Percentiles rank a stretch among this genome's conserved stretches.
phyloP scores from a whole-genome alignment of 2,888 invertebrate genomes.

The Drosophila cracens region DNA sequence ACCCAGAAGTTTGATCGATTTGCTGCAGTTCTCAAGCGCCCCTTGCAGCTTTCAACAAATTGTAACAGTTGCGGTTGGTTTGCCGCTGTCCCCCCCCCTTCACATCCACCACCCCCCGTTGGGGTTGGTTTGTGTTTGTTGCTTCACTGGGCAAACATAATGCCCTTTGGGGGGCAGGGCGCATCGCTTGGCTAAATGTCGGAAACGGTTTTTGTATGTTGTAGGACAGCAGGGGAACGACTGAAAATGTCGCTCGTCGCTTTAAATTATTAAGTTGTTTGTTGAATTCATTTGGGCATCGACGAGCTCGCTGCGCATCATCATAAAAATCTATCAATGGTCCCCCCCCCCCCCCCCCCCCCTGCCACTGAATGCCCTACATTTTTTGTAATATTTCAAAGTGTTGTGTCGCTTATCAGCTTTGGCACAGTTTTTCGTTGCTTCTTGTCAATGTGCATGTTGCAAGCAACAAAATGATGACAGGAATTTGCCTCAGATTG shows the following conservation, averaged over 20 bases:
- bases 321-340: slow-evolving; percentile 33
- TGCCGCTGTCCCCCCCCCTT: slow-evolving; percentile 8
- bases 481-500: slow-evolving; percentile 65
- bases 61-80: slow-evolving; percentile 72
- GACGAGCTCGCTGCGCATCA: slow-evolving; percentile 20
- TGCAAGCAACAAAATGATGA: slow-evolving; percentile 65
- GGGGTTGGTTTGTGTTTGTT: slow-evolving; percentile 15
- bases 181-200: slow-evolving; percentile 55
- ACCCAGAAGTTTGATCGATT: slow-evolving; percentile 72
- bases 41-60: slow-evolving; percentile 45
- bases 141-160: slow-evolving; percentile 62
- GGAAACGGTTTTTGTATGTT: slow-evolving; percentile 48
- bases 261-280: slow-evolving; percentile 54
- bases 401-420: slow-evolving; percentile 44
- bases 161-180: slow-evolving; percentile 47
- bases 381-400: slow-evolving; percentile 28
- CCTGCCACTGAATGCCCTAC: slow-evolving; percentile 15
- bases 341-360: slow-evolving; percentile 5
- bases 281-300: slow-evolving; percentile 17
- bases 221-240: background rate
- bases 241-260: slow-evolving; percentile 42
- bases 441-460: slow-evolving; percentile 44
- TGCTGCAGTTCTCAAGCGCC: slow-evolving; percentile 32
- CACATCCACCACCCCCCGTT: background rate
- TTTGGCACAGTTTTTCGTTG: slow-evolving; percentile 54